Percentiles rank a stretch among this genome's conserved stretches.
Conservation (phyloP, 2,113 vertebrate species). For the Tetrao urogallus region DNA sequence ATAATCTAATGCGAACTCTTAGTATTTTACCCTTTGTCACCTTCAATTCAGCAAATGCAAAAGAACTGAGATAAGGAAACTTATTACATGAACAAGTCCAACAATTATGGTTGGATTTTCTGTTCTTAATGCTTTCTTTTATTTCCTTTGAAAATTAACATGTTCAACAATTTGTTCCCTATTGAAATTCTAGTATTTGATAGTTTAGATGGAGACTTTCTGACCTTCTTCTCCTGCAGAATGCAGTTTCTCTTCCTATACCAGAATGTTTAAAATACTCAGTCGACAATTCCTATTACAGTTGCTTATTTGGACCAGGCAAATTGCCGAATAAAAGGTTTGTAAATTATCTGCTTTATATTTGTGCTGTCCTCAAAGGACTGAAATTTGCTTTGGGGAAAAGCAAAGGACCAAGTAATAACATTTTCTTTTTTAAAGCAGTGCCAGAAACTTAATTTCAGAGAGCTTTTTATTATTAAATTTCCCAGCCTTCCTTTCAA, state of each 20-base stretch:
- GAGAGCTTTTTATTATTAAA: constrained; percentile 52
- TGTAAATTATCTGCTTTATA: constrained; percentile 61
- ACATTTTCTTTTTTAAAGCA: constrained; percentile 44
- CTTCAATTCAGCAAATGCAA: neutral
- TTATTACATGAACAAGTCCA: constrained; percentile 11
- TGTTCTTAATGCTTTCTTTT: neutral
- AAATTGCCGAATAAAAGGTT: constrained; percentile 56
- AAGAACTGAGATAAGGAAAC: neutral
- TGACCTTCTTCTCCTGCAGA: neutral
- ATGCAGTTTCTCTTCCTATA: constrained; percentile 10
- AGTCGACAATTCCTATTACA: neutral
- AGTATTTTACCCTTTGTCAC: neutral
- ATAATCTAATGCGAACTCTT: neutral
- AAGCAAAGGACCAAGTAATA: constrained; percentile 59
- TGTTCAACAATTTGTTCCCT: neutral
- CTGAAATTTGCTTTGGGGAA: constrained; percentile 60
- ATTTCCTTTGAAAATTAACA: neutral
- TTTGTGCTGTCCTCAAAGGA: constrained; percentile 53
- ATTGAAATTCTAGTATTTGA: constrained; percentile 1
- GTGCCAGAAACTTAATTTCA: constrained; percentile 66
- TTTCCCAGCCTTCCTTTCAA: constrained; percentile 57
- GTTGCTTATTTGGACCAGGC: constrained; percentile 56
- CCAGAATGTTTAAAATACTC: constrained; percentile 19
- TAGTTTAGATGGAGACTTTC: neutral
- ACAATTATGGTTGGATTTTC: neutral